Evolutionary conservation across 2,888 invertebrate species (phyloP).

Genomic region (Drosophila stalkeri): DNA sequence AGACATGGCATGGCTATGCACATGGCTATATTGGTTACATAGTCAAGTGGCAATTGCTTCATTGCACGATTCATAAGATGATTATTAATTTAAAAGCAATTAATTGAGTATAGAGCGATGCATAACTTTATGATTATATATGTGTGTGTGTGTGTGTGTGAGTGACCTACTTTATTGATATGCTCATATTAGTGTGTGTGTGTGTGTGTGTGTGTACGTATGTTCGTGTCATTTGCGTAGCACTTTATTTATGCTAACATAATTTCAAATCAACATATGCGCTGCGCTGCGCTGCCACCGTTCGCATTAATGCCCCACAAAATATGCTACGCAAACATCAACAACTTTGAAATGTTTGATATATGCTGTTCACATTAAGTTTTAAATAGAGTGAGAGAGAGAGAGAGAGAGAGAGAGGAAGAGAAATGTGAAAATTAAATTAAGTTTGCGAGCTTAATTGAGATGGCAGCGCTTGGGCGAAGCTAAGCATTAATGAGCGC

Average conservation of each 20-base stretch:
- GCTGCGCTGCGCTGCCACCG: neutral
- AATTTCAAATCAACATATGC: constrained; percentile 10
- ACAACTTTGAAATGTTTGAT: constrained; percentile 1
- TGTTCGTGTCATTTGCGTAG: neutral
- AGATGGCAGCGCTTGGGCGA: neutral
- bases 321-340: constrained; percentile 13
- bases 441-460: constrained; percentile 5
- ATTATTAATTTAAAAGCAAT: constrained; percentile 8
- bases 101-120: constrained; percentile 4
- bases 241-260: constrained; percentile 15
- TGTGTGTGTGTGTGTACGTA: neutral
- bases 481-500: neutral
- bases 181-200: neutral
- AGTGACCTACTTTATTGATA: constrained; percentile 8
- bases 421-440: constrained; percentile 5
- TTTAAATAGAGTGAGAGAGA: neutral
- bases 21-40: constrained; percentile 7
- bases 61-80: constrained; percentile 6
- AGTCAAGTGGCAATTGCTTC: constrained; percentile 11
- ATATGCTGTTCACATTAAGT: neutral
- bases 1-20: neutral
- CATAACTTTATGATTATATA: neutral
- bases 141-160: neutral
- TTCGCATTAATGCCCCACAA: constrained; percentile 2
- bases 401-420: neutral